Evolutionary conservation across 2,797 vertebrate species (phyloP).

Genomic region (Tragopan temminckii): DNA sequence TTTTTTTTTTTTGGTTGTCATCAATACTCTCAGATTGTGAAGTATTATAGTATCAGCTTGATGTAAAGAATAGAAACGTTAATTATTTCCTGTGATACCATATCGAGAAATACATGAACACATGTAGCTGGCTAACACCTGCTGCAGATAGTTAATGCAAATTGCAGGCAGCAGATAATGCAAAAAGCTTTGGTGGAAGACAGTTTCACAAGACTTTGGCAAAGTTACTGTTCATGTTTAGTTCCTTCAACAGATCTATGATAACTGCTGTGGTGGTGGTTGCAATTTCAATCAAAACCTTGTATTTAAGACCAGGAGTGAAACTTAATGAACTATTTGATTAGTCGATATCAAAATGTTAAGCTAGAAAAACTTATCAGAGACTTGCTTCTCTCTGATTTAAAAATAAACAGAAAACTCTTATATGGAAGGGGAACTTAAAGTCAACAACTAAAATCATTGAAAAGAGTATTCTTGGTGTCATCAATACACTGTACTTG

Average conservation of each 20-base stretch:
- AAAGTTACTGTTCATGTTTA: neutral
- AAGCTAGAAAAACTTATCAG: slow-evolving; percentile 58
- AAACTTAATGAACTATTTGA: slow-evolving; percentile 56
- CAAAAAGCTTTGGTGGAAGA: neutral
- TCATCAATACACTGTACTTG: neutral
- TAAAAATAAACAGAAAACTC: neutral
- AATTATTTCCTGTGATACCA: neutral
- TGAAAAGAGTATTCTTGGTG: neutral
- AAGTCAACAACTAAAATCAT: slow-evolving; percentile 34
- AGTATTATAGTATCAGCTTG: neutral
- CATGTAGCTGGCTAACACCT: neutral
- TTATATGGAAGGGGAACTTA: neutral
- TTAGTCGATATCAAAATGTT: slow-evolving; percentile 34
- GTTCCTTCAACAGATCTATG: neutral
- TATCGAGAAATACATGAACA: neutral
- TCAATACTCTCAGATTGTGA: neutral
- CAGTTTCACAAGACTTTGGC: neutral
- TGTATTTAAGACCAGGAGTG: slow-evolving; percentile 42
- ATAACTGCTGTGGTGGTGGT: slow-evolving; percentile 37
- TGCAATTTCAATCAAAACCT: slow-evolving; percentile 47
- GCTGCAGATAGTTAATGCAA: neutral
- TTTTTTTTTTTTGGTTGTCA: neutral
- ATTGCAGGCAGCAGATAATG: neutral
- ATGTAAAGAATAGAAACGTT: neutral
- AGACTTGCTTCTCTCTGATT: neutral